Evolutionary conservation across 2,113 vertebrate species (phyloP).

Genomic region (Cinclus cinclus): DNA sequence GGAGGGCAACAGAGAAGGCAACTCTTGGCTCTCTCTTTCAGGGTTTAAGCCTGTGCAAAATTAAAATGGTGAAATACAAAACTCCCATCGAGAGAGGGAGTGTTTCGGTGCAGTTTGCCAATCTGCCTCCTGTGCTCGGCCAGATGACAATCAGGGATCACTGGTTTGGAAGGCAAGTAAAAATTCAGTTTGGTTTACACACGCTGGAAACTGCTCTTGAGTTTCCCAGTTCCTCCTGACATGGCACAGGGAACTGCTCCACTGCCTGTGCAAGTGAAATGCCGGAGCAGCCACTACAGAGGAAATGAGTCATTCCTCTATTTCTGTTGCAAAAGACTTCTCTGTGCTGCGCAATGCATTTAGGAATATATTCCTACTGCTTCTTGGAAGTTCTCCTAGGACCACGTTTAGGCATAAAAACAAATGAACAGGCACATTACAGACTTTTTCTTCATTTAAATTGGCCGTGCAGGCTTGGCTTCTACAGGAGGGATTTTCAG

Average conservation of each 20-base stretch:
- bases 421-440: not conserved
- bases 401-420: not conserved
- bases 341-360: not conserved
- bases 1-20: not conserved
- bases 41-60: not conserved
- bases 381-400: not conserved
- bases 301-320: constrained; percentile 69
- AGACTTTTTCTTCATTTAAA: not conserved
- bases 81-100: not conserved
- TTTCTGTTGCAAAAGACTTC: constrained; percentile 34
- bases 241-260: not conserved
- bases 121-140: not conserved
- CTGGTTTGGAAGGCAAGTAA: not conserved
- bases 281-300: constrained; percentile 25
- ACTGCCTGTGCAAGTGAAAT: not conserved
- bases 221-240: not conserved
- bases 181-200: not conserved
- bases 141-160: not conserved
- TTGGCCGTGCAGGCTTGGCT: not conserved
- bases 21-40: not conserved
- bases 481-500: not conserved
- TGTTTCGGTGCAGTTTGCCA: accelerated
- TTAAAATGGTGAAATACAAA: not conserved
- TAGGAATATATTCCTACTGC: not conserved
- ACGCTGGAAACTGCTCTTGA: not conserved